Conservation (phyloP, 2,888 invertebrate species). For the Clunio marinus region DNA sequence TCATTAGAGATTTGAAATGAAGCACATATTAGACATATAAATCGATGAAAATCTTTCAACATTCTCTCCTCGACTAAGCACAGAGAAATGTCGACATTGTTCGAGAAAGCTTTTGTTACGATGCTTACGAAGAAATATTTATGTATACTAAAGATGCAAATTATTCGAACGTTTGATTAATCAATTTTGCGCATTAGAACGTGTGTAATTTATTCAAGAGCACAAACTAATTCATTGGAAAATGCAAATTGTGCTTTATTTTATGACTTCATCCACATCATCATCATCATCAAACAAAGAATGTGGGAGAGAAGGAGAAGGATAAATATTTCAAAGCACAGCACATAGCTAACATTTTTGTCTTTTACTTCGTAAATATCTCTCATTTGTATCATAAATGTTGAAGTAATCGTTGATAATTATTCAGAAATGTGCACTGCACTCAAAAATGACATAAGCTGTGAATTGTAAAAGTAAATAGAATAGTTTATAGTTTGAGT, state of each 20-base stretch:
- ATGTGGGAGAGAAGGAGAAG: too few species aligned
- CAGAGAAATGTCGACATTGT: too few species aligned
- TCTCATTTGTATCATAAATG: too few species aligned
- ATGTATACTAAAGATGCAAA: too few species aligned
- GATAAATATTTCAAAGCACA: too few species aligned
- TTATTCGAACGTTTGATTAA: constrained; percentile 3
- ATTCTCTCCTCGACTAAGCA: background rate
- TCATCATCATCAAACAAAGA: too few species aligned
- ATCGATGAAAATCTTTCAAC: background rate
- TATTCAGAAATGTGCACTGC: constrained; percentile 7
- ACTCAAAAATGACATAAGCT: too few species aligned
- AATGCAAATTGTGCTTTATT: background rate
- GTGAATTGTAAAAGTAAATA: background rate
- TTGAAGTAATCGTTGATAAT: constrained; percentile 15
- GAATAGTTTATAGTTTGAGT: background rate
- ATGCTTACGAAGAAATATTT: background rate
- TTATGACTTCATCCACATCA: constrained; percentile 17
- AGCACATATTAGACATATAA: too few species aligned
- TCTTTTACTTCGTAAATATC: too few species aligned
- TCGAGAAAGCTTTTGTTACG: constrained; percentile 3
- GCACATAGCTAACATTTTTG: too few species aligned
- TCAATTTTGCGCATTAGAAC: background rate
- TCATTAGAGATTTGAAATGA: too few species aligned
- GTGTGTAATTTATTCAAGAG: constrained; percentile 17
- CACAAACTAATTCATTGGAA: background rate